Base-by-base conservation (phyloP, 1,140 invertebrate species). In the Drosophila pachea region DNA sequence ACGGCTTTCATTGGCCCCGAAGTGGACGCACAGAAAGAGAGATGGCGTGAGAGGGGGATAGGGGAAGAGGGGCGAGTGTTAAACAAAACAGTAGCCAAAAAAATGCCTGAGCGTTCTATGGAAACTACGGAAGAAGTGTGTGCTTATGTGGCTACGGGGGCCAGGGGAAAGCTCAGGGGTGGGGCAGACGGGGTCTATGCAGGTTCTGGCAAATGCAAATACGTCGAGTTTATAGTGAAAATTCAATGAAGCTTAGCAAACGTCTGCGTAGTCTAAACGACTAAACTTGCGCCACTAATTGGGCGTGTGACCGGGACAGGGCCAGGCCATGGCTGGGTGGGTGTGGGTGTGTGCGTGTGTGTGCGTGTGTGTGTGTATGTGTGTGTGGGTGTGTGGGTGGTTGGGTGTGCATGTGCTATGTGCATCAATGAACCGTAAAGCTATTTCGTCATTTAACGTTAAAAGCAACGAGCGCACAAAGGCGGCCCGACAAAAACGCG, bases 361-460 rank as follows among this genome's bases (percentile, higher is more conserved):
- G 36, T 68, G 74, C 47, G 63, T 71, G 76, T 56, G 75, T 12
- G 47, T 11, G 32, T 47, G 43, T 47, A n/a, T n/a, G n/a, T 12
- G 47, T 11, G 32, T 47, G 43, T 47, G 40, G 11, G 22, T 16
- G 48, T 22, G 59, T n/a, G 49, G 22, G 58, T 33, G 40, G 47
- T 43, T 42, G 50, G 42, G 60, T 38, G 36, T 68, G 74, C 47
- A 63, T 71, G 76, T 56, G 75, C 75, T 78, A 69, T 77, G 79
- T 84, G 79, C 79, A 84, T 79, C 81, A 84, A 84, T 84, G 81
- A 84, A 84, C 81, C 81, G 76, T 86, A 81, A 84, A 84, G 81
- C 81, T 86, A 84, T 84, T 84, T 84, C 81, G 81, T 84, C 81
- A 84, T 84, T 84, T 84, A 86, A 84, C 76, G 81, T 81, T 86